These are phyloP conservation scores for Schizaphis graminum DNA, from an alignment of 2,888 invertebrate species.

Conservation along the genomic window DNA sequence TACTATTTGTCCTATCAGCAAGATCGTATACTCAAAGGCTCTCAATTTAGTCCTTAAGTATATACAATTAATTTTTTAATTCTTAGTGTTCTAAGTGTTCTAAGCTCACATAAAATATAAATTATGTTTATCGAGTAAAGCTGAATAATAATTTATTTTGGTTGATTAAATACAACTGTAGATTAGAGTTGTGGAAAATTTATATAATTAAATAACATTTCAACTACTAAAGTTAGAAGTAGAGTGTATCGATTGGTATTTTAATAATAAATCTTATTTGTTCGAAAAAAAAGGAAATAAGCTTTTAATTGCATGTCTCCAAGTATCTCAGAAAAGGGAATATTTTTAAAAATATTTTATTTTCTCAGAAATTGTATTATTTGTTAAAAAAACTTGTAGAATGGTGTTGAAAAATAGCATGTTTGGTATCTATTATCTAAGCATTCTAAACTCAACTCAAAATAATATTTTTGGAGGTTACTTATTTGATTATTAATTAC, in stretches of 20 bases:
- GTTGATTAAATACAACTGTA: neutral
- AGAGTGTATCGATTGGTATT: neutral
- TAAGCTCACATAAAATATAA: neutral
- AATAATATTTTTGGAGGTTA: neutral
- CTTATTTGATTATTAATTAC: neutral
- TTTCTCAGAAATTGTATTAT: neutral
- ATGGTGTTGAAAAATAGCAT: neutral
- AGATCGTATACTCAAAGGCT: slow-evolving; percentile 66
- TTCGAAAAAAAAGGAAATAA: neutral
- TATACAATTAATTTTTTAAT: neutral
- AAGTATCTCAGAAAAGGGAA: neutral
- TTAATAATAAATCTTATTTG: neutral
- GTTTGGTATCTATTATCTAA: neutral
- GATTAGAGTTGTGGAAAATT: neutral
- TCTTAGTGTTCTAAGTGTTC: neutral
- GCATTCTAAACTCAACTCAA: neutral
- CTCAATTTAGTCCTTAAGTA: slow-evolving; percentile 37
- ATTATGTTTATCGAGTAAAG: neutral
- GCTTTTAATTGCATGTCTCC: neutral
- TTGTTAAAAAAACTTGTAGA: neutral
- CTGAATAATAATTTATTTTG: neutral
- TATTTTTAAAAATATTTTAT: neutral
- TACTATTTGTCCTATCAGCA: slow-evolving; percentile 67
- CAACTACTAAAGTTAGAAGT: neutral
- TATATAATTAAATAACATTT: neutral